These are phyloP conservation scores for Myiopsitta monachus DNA, from an alignment of 2,113 vertebrate genomes.

Conservation along the genomic window DNA sequence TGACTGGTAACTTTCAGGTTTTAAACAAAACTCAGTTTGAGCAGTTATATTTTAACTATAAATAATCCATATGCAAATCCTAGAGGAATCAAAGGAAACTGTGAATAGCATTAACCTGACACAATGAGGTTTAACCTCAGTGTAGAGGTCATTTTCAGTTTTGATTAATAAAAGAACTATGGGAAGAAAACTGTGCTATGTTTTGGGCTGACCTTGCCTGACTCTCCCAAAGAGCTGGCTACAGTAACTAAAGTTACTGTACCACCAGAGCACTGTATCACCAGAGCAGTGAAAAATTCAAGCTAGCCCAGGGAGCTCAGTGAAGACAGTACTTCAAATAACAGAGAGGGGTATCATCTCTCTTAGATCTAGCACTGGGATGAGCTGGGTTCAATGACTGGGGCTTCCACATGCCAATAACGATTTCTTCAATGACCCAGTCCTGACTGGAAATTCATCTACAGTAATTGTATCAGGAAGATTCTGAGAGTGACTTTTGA, in stretches of 20 bases:
- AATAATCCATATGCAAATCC: background rate
- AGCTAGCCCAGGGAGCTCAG: background rate
- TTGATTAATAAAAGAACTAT: background rate
- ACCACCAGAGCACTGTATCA: too few relatives aligned
- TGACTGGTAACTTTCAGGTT: background rate
- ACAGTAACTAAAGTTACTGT: background rate
- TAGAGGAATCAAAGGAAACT: background rate
- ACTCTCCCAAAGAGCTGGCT: background rate
- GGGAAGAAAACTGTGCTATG: background rate
- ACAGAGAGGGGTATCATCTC: background rate
- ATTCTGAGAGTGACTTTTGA: constrained; percentile 9
- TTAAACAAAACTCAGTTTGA: background rate
- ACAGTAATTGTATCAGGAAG: constrained; percentile 6
- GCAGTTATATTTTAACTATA: background rate
- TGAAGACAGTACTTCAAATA: background rate
- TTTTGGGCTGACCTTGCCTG: background rate
- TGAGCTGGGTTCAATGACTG: background rate
- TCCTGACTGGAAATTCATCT: background rate
- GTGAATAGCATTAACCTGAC: background rate
- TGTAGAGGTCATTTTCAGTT: background rate
- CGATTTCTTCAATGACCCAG: background rate
- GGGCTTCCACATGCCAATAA: background rate
- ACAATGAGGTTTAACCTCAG: background rate
- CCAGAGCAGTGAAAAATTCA: background rate
- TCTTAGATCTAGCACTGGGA: background rate